Percentiles rank a stretch among this genome's conserved stretches.
These are phyloP conservation scores for Cirrhinus mrigala DNA, from an alignment of 2,797 vertebrate genomes.

Conservation along the genomic window DNA sequence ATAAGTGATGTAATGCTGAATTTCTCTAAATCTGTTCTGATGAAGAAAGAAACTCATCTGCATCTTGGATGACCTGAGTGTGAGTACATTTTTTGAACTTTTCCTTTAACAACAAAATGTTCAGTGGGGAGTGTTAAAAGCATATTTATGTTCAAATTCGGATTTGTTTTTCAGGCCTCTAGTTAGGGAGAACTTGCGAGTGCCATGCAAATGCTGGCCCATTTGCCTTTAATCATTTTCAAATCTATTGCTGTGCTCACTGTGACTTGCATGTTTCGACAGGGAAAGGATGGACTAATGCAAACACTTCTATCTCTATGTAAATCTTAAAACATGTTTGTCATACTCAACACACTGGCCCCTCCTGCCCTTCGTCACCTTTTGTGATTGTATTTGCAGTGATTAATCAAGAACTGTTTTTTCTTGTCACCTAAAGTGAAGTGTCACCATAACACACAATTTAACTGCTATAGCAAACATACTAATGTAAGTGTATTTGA, in stretches of 20 bases:
- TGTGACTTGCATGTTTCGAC: slow-evolving; percentile 20
- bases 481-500: neutral
- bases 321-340: neutral
- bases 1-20: neutral
- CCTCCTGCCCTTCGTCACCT: neutral
- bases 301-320: neutral
- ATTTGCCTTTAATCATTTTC: neutral
- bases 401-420: neutral
- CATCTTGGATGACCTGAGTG: no score
- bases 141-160: neutral
- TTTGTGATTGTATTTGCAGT: neutral
- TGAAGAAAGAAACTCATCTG: neutral
- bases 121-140: neutral
- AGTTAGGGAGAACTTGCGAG: neutral
- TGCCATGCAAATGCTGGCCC: neutral
- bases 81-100: neutral
- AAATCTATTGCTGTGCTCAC: neutral
- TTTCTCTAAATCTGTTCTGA: neutral
- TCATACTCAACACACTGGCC: neutral
- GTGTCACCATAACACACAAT: neutral
- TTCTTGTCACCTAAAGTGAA: neutral
- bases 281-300: neutral
- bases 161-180: neutral
- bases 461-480: neutral
- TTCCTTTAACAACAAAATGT: neutral